phyloP scores from a whole-genome alignment of 2,113 vertebrate genomes.

The Campylorhamphus procurvoides region DNA sequence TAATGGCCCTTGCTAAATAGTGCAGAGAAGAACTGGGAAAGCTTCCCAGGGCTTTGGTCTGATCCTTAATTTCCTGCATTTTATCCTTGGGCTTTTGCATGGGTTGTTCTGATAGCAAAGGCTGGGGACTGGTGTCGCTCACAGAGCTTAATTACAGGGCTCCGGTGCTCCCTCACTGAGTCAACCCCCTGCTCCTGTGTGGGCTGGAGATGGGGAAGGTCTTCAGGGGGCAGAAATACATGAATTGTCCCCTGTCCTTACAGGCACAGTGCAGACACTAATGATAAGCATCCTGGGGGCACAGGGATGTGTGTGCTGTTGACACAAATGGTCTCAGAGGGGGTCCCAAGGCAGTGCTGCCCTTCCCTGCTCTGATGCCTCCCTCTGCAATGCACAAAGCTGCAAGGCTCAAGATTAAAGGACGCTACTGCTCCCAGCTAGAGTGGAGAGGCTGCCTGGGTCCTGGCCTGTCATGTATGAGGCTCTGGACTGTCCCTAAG shows the following conservation, averaged over 20 bases:
- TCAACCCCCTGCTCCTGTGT: neutral
- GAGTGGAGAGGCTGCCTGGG: neutral
- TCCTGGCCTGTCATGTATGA: neutral
- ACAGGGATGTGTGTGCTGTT: neutral
- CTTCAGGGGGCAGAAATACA: neutral
- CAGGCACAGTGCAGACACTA: neutral
- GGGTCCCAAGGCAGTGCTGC: neutral
- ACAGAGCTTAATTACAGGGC: neutral
- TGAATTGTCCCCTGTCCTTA: neutral
- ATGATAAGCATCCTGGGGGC: rapidly evolving
- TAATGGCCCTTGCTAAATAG: conserved; percentile 9
- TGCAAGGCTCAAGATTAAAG: neutral
- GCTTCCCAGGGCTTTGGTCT: neutral
- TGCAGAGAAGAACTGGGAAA: neutral
- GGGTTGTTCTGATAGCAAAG: neutral
- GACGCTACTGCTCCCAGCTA: neutral
- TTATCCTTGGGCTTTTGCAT: neutral
- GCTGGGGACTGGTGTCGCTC: neutral
- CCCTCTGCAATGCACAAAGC: neutral
- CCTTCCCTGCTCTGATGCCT: neutral
- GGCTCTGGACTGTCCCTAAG: neutral
- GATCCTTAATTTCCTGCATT: neutral
- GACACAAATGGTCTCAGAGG: rapidly evolving
- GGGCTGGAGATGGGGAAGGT: neutral
- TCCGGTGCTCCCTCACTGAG: rapidly evolving